Percentiles rank a stretch among this genome's conserved stretches.
Conservation (phyloP, 2,797 vertebrate genomes). For the Gorsachius magnificus region DNA sequence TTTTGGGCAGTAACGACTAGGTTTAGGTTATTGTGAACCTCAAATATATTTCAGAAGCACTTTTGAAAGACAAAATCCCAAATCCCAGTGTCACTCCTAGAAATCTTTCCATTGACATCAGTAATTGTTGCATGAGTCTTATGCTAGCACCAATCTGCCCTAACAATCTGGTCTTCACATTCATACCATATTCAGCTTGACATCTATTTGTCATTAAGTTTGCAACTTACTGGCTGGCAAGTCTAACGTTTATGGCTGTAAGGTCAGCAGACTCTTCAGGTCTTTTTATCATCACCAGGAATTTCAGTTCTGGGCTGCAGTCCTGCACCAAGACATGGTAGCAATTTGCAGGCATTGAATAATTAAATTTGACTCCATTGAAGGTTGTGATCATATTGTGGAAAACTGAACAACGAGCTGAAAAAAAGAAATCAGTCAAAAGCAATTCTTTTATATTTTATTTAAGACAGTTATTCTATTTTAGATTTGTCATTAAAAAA, state of each 20-base stretch:
- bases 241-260: slow-evolving; percentile 74
- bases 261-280: slow-evolving; percentile 54
- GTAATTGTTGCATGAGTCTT: not conserved
- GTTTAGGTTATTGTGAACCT: not conserved
- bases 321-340: slow-evolving; percentile 84
- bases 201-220: not conserved
- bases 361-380: slow-evolving; percentile 70
- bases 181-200: not conserved
- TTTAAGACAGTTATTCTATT: not conserved
- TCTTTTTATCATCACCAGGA: slow-evolving; percentile 81
- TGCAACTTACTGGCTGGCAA: slow-evolving; percentile 77
- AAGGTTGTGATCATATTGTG: slow-evolving; percentile 69
- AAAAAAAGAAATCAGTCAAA: not conserved
- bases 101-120: not conserved
- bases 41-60: not conserved
- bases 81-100: not conserved
- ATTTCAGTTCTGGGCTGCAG: slow-evolving; percentile 81
- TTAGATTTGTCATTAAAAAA: not conserved
- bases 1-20: not conserved
- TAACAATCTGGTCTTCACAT: not conserved
- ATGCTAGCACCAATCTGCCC: not conserved
- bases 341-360: slow-evolving; percentile 79
- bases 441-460: not conserved
- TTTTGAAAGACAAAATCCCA: not conserved
- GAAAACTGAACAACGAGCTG: slow-evolving; percentile 64